A percentile compares a stretch with the other conserved stretches of the same genome.
These are phyloP conservation scores for Sarotherodon lohbergeri DNA, from an alignment of 2,113 vertebrate species.

Conservation along the genomic window DNA sequence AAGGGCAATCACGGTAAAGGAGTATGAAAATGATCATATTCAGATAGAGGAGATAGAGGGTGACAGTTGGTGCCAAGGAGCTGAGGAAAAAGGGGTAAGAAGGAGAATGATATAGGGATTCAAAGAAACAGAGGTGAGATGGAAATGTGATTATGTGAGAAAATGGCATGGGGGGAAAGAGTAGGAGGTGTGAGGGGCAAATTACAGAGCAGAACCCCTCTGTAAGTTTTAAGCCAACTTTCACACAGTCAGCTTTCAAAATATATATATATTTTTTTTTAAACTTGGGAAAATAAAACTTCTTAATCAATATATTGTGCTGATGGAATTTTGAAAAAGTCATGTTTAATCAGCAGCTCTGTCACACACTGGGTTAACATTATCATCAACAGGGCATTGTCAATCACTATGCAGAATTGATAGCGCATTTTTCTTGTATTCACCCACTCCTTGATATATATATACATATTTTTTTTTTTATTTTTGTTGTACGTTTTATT, in stretches of 20 bases:
- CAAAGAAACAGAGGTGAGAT: conserved; percentile 1
- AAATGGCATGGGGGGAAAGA: not conserved
- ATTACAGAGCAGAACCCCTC: not conserved
- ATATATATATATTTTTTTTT: not conserved
- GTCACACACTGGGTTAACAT: not conserved
- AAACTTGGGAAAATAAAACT: not conserved
- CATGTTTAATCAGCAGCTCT: not conserved
- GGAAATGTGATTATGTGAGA: conserved; percentile 20
- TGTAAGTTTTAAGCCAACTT: not conserved
- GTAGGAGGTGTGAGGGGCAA: conserved; percentile 23
- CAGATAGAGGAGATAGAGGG: not conserved
- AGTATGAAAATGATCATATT: conserved; percentile 4
- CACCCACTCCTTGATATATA: not conserved
- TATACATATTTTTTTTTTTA: fast-evolving
- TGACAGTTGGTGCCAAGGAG: conserved; percentile 23
- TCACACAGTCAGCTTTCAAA: not conserved
- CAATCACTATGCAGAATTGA: not conserved
- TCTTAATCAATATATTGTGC: not conserved
- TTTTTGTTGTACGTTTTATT: not conserved
- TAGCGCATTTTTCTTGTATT: not conserved
- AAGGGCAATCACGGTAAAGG: not conserved
- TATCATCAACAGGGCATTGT: not conserved
- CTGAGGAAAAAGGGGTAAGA: conserved; percentile 54
- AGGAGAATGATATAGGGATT: conserved; percentile 52
- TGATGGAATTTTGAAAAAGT: not conserved